Evolutionary conservation across 2,888 invertebrate genomes (phyloP).

Genomic region (Dione juno): DNA sequence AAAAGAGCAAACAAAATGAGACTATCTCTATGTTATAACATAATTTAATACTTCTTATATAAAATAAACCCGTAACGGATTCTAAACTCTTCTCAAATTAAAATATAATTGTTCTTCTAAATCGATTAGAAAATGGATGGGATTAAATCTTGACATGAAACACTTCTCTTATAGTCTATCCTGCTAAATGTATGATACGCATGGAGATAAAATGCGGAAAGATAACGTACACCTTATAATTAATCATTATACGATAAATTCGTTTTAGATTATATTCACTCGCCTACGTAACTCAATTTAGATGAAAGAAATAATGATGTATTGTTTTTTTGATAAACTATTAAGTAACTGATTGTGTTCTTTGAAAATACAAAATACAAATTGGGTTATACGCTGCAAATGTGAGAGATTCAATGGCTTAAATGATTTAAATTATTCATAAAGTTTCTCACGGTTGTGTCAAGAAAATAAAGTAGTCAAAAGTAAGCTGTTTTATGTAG

Average conservation of each 20-base stretch:
- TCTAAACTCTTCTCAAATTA: no score
- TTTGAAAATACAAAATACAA: neutral
- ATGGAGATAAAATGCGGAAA: constrained; percentile 1
- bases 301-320: constrained; percentile 11
- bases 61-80: neutral
- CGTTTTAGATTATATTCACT: constrained; percentile 38
- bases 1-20: neutral
- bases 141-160: neutral
- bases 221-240: constrained; percentile 24
- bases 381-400: neutral
- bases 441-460: constrained; percentile 28
- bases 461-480: constrained; percentile 24
- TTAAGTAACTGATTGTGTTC: constrained; percentile 4
- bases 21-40: neutral
- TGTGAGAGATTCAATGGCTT: neutral
- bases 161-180: neutral
- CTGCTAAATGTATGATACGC: neutral
- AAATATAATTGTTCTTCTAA: neutral
- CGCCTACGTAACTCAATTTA: constrained; percentile 25
- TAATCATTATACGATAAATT: constrained; percentile 36
- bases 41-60: neutral
- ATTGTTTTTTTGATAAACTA: constrained; percentile 13
- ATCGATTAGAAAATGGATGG: neutral
- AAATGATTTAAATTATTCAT: constrained; percentile 13
- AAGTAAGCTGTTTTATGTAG: constrained; percentile 20